A percentile compares a stretch with the other conserved stretches of the same genome.
phyloP scores from a whole-genome alignment of 2,797 vertebrate species.

The Manis javanica region DNA sequence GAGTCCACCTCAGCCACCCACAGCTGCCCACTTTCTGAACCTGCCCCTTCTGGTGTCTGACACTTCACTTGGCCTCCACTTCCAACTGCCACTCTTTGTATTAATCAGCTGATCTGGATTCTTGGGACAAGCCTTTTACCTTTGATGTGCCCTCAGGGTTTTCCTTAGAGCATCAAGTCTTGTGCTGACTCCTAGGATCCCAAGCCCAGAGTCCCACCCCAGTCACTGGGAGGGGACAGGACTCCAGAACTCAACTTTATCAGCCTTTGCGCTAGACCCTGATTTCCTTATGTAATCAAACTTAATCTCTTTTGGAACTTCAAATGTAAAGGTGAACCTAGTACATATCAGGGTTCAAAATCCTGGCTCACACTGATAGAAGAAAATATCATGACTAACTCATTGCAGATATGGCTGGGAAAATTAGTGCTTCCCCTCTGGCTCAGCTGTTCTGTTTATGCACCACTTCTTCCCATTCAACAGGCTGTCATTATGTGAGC shows the following conservation, averaged over 20 bases:
- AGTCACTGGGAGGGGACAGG: not conserved
- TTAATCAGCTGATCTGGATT: not conserved
- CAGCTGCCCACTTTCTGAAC: too few species aligned
- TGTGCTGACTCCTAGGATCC: not conserved
- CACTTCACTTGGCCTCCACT: not conserved
- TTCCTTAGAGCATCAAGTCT: not conserved
- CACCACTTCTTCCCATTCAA: constrained; percentile 63
- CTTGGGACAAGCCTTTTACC: not conserved
- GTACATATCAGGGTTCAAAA: not conserved
- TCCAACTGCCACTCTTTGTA: not conserved
- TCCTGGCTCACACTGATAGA: constrained; percentile 44
- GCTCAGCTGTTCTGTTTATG: not conserved
- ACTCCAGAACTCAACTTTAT: not conserved
- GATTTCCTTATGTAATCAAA: not conserved
- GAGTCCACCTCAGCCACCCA: fast-evolving
- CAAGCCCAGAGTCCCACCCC: not conserved
- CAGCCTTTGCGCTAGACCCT: not conserved
- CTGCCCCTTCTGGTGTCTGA: not conserved
- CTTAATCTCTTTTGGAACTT: not conserved
- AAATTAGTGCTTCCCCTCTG: not conserved
- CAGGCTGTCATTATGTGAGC: constrained; percentile 58
- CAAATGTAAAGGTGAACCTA: not conserved
- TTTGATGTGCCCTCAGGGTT: not conserved
- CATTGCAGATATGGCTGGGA: not conserved
- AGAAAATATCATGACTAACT: constrained; percentile 39